Evolutionary conservation across 37 sponge, comb jelly and placozoan species (phyloP), one percentile per base, ranked within the genome.

Genomic region (Mnemiopsis leidyi): DNA sequence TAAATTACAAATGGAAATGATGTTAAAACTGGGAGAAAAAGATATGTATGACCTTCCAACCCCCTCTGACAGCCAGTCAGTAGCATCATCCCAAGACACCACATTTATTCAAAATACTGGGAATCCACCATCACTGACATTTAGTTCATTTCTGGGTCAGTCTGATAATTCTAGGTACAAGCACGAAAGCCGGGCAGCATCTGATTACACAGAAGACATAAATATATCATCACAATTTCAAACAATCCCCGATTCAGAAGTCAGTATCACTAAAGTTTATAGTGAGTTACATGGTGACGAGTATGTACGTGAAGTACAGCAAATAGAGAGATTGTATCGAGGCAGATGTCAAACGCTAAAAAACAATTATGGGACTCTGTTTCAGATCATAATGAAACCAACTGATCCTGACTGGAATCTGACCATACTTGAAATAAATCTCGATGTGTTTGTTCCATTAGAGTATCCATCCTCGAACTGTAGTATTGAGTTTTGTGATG

Each of bases 331-430:
- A 26, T 37, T 85, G 24, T 85, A 33, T 26, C 7, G 90, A 40
- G 90, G 61, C 7, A 18, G 29, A 23, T 85, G 90, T 40, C 90
- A 85, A 21, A 3, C 29, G 1, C 61, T 40, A 0, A 21, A 85
- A 39, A 28, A 38, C 7, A n/a, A 85, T 21, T 20, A 26, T 85
- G 90, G 90, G 0, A 39, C 90, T 13, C 9, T 85, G 61, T n/a
- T 85, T 1, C 90, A 85, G 30, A 23, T 85, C 0, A 2, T 40
- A 9, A 38, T 40, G 40, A 85, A 85, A 85, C 90, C 90, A 85
- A 85, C 90, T 3, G 90, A 85, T 25, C 90, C 90, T 7, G 90
- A 85, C 30, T 85, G 90, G 90, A 85, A 85, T 85, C 61, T 85
- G 0, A 85, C 90, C 9, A 33, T 85, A 33, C 26, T 40, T 29